Evolutionary conservation across 1,140 invertebrate species (phyloP).

Genomic region (Cydia amplana): DNA sequence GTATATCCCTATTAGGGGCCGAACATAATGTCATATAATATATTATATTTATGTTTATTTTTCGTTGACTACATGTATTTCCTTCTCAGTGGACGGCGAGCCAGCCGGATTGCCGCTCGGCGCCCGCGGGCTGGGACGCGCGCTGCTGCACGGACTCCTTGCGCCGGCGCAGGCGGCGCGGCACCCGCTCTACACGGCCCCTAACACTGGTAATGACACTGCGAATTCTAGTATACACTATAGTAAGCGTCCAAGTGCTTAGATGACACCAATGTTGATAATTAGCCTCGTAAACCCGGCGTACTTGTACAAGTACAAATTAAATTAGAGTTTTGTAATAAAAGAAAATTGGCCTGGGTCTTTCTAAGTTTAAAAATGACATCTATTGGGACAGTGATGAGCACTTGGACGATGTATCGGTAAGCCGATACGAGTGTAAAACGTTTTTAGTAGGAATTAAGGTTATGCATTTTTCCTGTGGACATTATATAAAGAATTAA

Average conservation of each 20-base stretch:
- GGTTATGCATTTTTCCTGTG: too few species aligned
- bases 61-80: conserved; percentile 36
- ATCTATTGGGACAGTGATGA: too few species aligned
- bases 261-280: too few species aligned
- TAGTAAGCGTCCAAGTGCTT: too few species aligned
- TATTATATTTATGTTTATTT: conserved; percentile 8
- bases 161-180: conserved; percentile 63
- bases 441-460: too few species aligned
- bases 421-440: too few species aligned
- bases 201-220: conserved; percentile 62
- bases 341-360: too few species aligned
- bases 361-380: too few species aligned
- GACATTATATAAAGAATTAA: too few species aligned
- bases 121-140: conserved; percentile 63
- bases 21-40: too few species aligned
- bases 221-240: neutral
- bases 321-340: neutral
- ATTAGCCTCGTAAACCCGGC: neutral
- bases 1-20: too few species aligned
- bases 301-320: neutral
- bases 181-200: conserved; percentile 69
- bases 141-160: conserved; percentile 66
- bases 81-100: conserved; percentile 71
- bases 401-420: too few species aligned
- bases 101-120: conserved; percentile 62